These are phyloP conservation scores for Scatophagus argus DNA, from an alignment of 2,113 vertebrate species.

Conservation along the genomic window DNA sequence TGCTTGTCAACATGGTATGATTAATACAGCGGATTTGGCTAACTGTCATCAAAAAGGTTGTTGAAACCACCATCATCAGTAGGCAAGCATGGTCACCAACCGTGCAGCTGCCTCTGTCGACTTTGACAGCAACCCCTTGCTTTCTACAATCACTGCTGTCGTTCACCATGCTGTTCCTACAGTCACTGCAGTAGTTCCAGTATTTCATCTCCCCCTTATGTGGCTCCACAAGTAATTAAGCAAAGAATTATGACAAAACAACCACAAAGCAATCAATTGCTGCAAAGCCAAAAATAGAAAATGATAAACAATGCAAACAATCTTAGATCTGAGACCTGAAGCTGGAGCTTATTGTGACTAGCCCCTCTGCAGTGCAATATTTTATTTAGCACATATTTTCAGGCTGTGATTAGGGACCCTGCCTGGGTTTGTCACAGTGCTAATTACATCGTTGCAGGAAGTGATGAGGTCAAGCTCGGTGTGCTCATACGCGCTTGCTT, in stretches of 20 bases:
- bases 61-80: not conserved
- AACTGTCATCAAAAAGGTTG: not conserved
- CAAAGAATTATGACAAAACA: not conserved
- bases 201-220: not conserved
- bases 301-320: not conserved
- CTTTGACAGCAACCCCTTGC: too few relatives aligned
- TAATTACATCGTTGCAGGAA: constrained; percentile 10
- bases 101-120: too few relatives aligned
- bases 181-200: not conserved
- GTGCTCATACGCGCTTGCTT: not conserved
- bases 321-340: not conserved
- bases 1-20: not conserved
- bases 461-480: not conserved
- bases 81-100: too few relatives aligned
- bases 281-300: not conserved
- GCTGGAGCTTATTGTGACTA: not conserved
- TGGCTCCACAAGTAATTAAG: not conserved
- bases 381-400: not conserved
- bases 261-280: not conserved
- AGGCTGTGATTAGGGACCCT: not conserved
- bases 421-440: not conserved
- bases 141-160: not conserved
- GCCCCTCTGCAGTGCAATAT: not conserved
- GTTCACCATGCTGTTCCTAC: not conserved
- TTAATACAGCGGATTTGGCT: not conserved